Evolutionary conservation across 2,797 vertebrate genomes (phyloP).

Genomic region (Halcyon chelicuti): DNA sequence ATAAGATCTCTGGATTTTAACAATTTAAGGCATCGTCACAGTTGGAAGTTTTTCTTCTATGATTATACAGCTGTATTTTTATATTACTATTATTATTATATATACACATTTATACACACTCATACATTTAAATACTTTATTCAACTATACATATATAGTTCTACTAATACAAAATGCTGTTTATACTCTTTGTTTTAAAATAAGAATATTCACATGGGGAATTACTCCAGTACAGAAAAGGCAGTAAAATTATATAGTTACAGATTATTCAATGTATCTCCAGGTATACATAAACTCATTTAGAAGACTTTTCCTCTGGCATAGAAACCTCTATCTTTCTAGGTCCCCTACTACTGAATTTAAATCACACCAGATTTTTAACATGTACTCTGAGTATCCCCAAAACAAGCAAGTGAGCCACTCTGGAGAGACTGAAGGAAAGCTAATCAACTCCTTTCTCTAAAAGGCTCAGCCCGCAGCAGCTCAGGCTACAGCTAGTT

Average conservation of each 20-base stretch:
- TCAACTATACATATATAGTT: not conserved
- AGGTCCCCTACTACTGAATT: not conserved
- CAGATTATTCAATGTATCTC: not conserved
- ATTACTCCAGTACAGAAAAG: not conserved
- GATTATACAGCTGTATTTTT: not conserved
- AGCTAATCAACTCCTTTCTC: not conserved
- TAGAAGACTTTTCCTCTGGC: not conserved
- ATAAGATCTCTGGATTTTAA: not conserved
- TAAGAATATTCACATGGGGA: not conserved
- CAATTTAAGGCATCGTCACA: not conserved
- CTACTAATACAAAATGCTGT: not conserved
- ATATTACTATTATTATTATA: not conserved
- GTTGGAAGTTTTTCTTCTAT: not conserved
- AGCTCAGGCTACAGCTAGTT: not conserved
- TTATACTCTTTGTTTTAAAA: not conserved
- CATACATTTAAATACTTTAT: not conserved
- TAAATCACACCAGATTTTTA: not conserved
- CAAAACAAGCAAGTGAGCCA: not conserved
- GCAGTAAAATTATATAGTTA: conserved; percentile 34
- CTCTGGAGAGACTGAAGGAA: not conserved
- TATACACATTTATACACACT: not conserved
- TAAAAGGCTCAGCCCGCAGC: not conserved
- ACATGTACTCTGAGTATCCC: not conserved
- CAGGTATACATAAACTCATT: not conserved
- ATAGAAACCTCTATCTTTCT: not conserved